Conservation (phyloP, 2,888 invertebrate species). For the Scaptomyza tumidula region DNA sequence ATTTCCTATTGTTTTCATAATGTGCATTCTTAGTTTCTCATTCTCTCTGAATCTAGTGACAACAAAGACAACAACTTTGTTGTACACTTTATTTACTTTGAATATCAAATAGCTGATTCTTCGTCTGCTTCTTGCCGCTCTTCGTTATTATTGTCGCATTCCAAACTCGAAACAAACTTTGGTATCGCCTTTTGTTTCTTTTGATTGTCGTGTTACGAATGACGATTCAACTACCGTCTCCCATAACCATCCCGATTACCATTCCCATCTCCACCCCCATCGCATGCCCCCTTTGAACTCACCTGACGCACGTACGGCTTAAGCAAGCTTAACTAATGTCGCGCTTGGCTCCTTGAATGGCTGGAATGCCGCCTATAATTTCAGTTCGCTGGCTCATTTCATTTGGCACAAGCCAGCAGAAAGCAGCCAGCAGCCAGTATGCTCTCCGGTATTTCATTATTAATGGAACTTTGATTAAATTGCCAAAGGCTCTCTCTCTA, state of each 20-base stretch:
- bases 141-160: constrained; percentile 22
- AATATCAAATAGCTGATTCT: neutral
- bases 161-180: constrained; percentile 24
- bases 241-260: neutral
- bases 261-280: neutral
- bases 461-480: constrained; percentile 79
- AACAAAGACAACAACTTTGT: neutral
- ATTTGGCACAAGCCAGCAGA: constrained; percentile 25
- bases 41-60: neutral
- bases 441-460: constrained; percentile 63
- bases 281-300: neutral
- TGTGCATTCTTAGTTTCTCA: neutral
- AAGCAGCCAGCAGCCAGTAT: constrained; percentile 1
- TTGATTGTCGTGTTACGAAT: constrained; percentile 58
- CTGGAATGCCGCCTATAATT: constrained; percentile 42
- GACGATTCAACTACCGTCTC: neutral
- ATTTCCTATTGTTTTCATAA: neutral
- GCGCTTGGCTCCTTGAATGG: constrained; percentile 29
- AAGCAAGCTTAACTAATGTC: constrained; percentile 63
- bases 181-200: constrained; percentile 37
- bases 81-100: neutral
- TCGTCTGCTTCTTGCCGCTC: neutral
- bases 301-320: constrained; percentile 38
- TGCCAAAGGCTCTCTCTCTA: constrained; percentile 29
- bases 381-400: constrained; percentile 40